Conservation (phyloP, 2,113 vertebrate species). For the Prietella phreatophila region DNA sequence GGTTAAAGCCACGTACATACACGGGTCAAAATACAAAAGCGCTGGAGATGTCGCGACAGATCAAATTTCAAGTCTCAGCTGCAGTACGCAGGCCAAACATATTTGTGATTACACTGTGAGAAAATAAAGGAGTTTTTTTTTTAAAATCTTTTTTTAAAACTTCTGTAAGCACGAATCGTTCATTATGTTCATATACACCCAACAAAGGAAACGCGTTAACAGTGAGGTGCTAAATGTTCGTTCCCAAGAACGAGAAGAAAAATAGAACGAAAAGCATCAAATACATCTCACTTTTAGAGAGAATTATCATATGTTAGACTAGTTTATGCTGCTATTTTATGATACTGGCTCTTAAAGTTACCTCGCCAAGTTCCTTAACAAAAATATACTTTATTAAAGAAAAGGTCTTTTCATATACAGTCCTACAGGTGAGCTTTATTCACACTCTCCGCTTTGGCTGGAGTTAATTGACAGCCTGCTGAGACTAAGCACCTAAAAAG, state of each 20-base stretch:
- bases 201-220: not conserved
- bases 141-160: not conserved
- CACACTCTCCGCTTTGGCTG: conserved; percentile 27
- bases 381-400: conserved; percentile 43
- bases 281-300: not conserved
- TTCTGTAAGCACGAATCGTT: not conserved
- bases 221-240: not conserved
- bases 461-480: conserved; percentile 58
- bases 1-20: not conserved
- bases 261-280: not conserved
- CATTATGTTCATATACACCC: not conserved
- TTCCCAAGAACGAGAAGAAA: not conserved
- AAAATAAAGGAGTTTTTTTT: not conserved
- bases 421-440: conserved; percentile 31
- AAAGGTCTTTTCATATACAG: conserved; percentile 4
- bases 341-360: not conserved
- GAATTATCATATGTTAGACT: not conserved
- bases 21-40: not conserved
- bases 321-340: not conserved
- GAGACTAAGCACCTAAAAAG: conserved; percentile 62
- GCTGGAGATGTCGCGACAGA: not conserved
- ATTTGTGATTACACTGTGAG: not conserved
- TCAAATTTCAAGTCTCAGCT: not conserved
- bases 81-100: no score
- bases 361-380: not conserved